Evolutionary conservation across 2,797 vertebrate species (phyloP), one percentile per base, ranked within the genome.

Genomic region (Phrynocephalus forsythii): DNA sequence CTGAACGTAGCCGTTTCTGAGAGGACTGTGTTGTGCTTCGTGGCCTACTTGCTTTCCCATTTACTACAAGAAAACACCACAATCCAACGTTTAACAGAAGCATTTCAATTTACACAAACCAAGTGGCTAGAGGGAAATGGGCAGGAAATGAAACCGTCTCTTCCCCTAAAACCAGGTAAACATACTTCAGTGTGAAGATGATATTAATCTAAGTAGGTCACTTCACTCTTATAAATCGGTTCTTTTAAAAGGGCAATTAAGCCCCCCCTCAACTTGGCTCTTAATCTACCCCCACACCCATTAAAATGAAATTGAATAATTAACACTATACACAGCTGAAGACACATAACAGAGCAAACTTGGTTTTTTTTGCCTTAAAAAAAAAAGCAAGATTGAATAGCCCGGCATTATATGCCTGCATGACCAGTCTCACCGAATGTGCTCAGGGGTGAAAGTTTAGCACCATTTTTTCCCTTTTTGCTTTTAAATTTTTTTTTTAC

Each of bases 341-440:
- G 95, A 97, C 95, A 95, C 89, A 88, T 92, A 95, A 95, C 92
- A 96, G 96, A 95, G 95, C 94, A 96, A 94, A 96, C 92, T 91
- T 94, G 93, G 95, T 92, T 20, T 80, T 80, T 71, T 48, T 10
- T 56, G 91, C 38, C 38, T 44, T 44, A 44, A 44, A 44, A 92
- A 92, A 90, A 93, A 94, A 94, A 93, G 88, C 82, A 91, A 84
- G 93, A 91, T 96, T 94, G 92, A 93, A 94, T 95, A 96, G 93
- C 95, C 92, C 94, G 96, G 96, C 96, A 97, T 94, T 95, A 80
- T 93, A 94, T 89, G 94, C 95, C 96, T 96, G 96, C 96, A 97
- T 97, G 97, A 96, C 97, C 96, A 97, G 96, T 97, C 96, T 97
- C 95, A 94, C 96, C 92, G 95, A 96, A 95, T 91, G 92, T 95